Evolutionary conservation across 2,113 vertebrate species (phyloP).

Genomic region (Lophura nycthemera): DNA sequence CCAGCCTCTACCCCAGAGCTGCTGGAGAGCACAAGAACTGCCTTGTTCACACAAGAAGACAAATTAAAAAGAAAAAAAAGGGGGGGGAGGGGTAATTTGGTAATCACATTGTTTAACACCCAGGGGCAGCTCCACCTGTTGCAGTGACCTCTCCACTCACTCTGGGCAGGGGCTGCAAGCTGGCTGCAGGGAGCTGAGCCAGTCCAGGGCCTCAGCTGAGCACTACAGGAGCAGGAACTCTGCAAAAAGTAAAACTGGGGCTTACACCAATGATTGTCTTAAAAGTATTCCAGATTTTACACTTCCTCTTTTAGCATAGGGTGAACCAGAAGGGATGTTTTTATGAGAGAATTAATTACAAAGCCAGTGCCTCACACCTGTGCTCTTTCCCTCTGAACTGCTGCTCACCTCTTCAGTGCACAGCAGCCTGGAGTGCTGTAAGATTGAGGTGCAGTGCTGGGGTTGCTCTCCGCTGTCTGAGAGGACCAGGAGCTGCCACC

Average conservation of each 20-base stretch:
- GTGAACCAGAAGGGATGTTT: not conserved
- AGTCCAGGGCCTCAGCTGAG: not conserved
- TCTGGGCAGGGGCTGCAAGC: not conserved
- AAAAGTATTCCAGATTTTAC: not conserved
- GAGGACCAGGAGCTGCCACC: not conserved
- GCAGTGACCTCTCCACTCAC: fast-evolving
- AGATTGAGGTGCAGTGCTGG: not conserved
- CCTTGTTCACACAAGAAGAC: fast-evolving
- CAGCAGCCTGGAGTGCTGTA: not conserved
- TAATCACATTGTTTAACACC: not conserved
- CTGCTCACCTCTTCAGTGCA: not conserved
- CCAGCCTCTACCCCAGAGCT: not conserved
- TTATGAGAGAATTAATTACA: not conserved
- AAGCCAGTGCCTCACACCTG: constrained; percentile 44
- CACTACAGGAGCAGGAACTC: fast-evolving
- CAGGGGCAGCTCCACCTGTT: fast-evolving
- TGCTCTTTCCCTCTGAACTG: not conserved
- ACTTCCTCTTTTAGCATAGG: fast-evolving
- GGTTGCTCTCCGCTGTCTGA: not conserved
- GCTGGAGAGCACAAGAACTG: fast-evolving
- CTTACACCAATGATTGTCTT: not conserved
- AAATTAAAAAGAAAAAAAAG: not conserved
- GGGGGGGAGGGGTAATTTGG: not conserved
- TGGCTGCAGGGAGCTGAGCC: not conserved
- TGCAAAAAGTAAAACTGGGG: not conserved